Evolutionary conservation across 2,888 invertebrate species (phyloP), one percentile per base, ranked within the genome.

Genomic region (Hirudinaria manillensis): DNA sequence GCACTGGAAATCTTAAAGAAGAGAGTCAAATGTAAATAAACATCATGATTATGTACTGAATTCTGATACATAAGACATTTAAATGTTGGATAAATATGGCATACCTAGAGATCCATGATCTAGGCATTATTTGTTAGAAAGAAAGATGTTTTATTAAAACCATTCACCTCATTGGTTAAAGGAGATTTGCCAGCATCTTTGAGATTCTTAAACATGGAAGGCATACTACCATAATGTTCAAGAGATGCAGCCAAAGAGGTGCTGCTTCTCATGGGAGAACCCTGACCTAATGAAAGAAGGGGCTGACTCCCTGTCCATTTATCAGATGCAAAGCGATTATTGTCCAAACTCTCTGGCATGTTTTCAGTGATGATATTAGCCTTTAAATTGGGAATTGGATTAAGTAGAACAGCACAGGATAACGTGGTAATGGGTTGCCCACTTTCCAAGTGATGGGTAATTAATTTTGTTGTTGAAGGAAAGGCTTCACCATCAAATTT

Each of bases 401-500:
- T 68, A 13, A n/a, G n/a, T 4, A 68, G 32, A 68, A 68, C 32
- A 32, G 68, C 32, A 24, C 68, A 16, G n/a, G 68, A 68, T n/a
- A n/a, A 16, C n/a, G 0, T 34, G 29, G 68, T 34, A 29, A 68
- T 36, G n/a, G 68, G 32, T 24, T 68, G 27, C 13, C 36, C 36
- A 36, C n/a, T 34, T n/a, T 34, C 36, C 68, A 29, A 10, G 36
- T 68, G 68, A 16, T 34, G 36, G n/a, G 4, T 36, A 24, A 68
- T 68, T 21, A 68, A 68, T 19, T 6, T n/a, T n/a, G 68, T 68
- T 32, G 34, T 32, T 34, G 68, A 68, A 32, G 36, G 36, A 36
- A 68, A 68, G 2, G 29, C n/a, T 36, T 68, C 68, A 36, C 21
- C 68, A 34, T 68, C 68, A 68, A 68, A 68, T 68, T 68, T 68